These are phyloP conservation scores for Platycheirus albimanus DNA, from an alignment of 2,888 invertebrate genomes.

Conservation along the genomic window DNA sequence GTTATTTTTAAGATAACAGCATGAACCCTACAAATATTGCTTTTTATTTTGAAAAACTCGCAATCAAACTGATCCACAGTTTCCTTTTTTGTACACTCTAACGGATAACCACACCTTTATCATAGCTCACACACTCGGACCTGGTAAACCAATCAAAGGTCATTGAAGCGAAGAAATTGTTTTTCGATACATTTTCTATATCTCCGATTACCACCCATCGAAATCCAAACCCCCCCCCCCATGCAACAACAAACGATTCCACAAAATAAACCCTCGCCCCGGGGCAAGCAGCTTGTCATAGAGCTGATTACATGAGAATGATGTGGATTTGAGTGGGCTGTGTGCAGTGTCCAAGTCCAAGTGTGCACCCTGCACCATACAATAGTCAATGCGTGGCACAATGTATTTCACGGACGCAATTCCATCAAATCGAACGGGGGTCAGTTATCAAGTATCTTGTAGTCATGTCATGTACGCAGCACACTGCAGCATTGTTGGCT, in stretches of 20 bases:
- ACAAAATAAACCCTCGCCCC: slow-evolving; percentile 43
- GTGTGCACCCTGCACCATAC: no score
- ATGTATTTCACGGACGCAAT: slow-evolving; percentile 11
- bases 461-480: slow-evolving; percentile 65
- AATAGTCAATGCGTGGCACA: slow-evolving; percentile 51
- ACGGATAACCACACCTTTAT: slow-evolving; percentile 3
- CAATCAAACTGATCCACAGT: neutral
- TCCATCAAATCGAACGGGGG: slow-evolving; percentile 51
- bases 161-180: slow-evolving; percentile 50
- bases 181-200: slow-evolving; percentile 55
- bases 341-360: no score
- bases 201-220: slow-evolving; percentile 34
- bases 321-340: slow-evolving; percentile 26
- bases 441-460: slow-evolving; percentile 67
- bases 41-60: neutral
- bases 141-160: slow-evolving; percentile 25
- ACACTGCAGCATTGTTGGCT: slow-evolving; percentile 18
- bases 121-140: neutral
- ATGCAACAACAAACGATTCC: slow-evolving; percentile 35
- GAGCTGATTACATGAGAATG: slow-evolving; percentile 69
- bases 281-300: slow-evolving; percentile 62
- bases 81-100: neutral
- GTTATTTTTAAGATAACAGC: no score
- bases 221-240: no score
- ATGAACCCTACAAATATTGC: no score